These are phyloP conservation scores for Cheilosia soror DNA, from an alignment of 2,888 invertebrate species.

Conservation along the genomic window DNA sequence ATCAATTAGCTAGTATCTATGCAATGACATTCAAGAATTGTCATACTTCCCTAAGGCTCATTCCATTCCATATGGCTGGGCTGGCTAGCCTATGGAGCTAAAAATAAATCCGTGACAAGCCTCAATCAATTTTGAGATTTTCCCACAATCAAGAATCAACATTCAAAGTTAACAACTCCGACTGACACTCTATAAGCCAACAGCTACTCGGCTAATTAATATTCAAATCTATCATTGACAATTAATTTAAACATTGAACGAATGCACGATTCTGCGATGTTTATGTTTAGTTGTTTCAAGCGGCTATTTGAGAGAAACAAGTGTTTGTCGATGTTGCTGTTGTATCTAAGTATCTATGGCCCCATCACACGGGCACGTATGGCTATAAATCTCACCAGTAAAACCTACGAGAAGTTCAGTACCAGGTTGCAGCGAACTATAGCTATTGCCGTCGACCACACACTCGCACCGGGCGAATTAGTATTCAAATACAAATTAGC, in stretches of 20 bases:
- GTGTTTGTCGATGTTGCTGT: slow-evolving; percentile 49
- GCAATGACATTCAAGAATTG: slow-evolving; percentile 39
- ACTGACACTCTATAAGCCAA: slow-evolving; percentile 15
- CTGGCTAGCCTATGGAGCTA: neutral
- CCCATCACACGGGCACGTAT: slow-evolving; percentile 32
- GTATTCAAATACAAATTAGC: slow-evolving; percentile 74
- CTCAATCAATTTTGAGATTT: slow-evolving; percentile 63
- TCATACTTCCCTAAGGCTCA: slow-evolving; percentile 35
- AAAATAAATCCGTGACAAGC: slow-evolving; percentile 67
- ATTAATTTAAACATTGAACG: slow-evolving; percentile 73
- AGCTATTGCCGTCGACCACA: slow-evolving; percentile 13
- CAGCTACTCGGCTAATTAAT: slow-evolving; percentile 61
- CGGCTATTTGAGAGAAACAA: slow-evolving; percentile 61
- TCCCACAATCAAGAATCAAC: slow-evolving; percentile 73
- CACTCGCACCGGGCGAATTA: slow-evolving; percentile 49
- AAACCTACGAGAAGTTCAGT: slow-evolving; percentile 33
- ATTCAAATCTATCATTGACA: slow-evolving; percentile 74
- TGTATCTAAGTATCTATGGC: neutral
- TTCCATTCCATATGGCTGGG: neutral
- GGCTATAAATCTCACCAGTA: slow-evolving; percentile 43
- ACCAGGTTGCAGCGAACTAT: slow-evolving; percentile 2
- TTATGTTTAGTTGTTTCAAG: slow-evolving; percentile 32
- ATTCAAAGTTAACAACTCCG: slow-evolving; percentile 41
- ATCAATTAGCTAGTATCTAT: slow-evolving; percentile 17
- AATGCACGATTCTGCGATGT: slow-evolving; percentile 64